Base-by-base conservation (phyloP, 2,888 invertebrate genomes). In the Sacculina carcini region DNA sequence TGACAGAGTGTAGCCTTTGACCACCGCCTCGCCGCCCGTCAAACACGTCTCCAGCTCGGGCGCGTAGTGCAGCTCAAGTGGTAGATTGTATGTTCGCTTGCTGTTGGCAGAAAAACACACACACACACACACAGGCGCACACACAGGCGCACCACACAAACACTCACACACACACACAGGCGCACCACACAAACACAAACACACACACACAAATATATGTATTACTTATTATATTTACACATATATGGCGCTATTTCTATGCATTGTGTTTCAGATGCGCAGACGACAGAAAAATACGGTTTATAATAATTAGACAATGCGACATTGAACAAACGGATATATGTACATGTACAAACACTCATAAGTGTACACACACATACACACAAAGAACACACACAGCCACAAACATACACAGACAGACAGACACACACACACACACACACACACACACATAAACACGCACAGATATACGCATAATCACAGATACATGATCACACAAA, bases 1-100 rank as follows among this genome's bases (percentile, higher is more conserved):
- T 9, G 28, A 29, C 61, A 79, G 79, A 61, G 75, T 73, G 61
- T 80, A 84, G 48, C 90, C 96, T 70, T 85, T 79, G 23, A 98
- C 69, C 0, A 96, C 73, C 31, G 79, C 86, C 69, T 98, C 98
- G 9, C 96, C 96, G 56, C 92, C 96, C 94, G 94, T 96, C 56
- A 98, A 70, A 31, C 92, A 92, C 42, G 75, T 61, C 63, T 92
- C 69, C 52, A 78, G 69, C 67, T 94, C 85, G 36, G 73, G 69
- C 0, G 92, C 83, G 63, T 75, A 79, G 56, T 74, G 73, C 2
- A 89, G 61, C 1, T 80, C 82, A 29, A 94, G 65, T 29, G 79
- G 75, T 39, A 75, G 61, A 67, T 86, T 79, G 63, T 85, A 81
- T 48, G 85, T 68, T 5, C 28, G 49, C 24, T 31, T 5, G 9